Evolutionary conservation across 1,140 invertebrate genomes (phyloP), one percentile per base, ranked within the genome.

Genomic region (Hycleus cichorii): DNA sequence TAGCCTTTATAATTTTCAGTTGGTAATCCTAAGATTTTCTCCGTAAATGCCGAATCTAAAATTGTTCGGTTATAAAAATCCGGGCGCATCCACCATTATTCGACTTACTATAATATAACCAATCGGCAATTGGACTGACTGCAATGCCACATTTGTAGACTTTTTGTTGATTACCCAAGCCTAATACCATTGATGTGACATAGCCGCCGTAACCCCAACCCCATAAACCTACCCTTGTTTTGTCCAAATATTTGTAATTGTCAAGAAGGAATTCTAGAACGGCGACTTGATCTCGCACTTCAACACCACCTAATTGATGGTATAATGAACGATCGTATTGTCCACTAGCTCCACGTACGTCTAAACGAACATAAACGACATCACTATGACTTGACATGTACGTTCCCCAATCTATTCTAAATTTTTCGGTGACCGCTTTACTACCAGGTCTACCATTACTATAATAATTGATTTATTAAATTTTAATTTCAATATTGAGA

Each of bases 151-250:
- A 97, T 68, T 92, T 90, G 74, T 94, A 91, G 18, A 90, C 82
- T 64, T 86, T 82, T 66, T 91, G 87, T 68, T 92, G 89, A 6
- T 85, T 87, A 8, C 90, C 90, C 44, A 97, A 79, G 7, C 91
- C 90, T 40, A 97, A 79, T 32, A 91, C 84, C 84, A 92, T 91
- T 39, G 90, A 82, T 0, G 92, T 91, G 10, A 95, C 88, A 75
- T 93, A 97, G 1, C 93, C 94, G 7, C 93, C 93, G 74, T 95
- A 96, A n/a, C 92, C 93, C 91, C 91, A 93, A n/a, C 94, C 94
- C 91, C 91, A 95, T 45, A 97, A 85, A 1, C 90, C 91, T 38
- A 95, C 88, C 58, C 90, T 83, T 2, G 85, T 87, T 63, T 87
- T 83, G 71, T 97, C 92, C 63, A 97, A 79, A 75, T 88, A 96